Base-by-base conservation (phyloP, 2,797 vertebrate genomes). In the Cottoperca gobio region DNA sequence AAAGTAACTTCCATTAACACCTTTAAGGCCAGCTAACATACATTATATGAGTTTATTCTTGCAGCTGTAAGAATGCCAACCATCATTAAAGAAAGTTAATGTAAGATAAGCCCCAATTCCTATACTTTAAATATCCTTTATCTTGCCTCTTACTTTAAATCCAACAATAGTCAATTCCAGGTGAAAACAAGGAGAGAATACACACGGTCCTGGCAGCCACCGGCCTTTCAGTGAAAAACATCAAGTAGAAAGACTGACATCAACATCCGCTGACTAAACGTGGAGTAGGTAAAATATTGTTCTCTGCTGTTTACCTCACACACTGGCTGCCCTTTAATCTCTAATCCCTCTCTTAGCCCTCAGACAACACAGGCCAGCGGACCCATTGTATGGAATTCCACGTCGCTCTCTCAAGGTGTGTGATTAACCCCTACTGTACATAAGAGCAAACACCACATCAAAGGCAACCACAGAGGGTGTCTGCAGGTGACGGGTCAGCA, bases 341-440 rank as follows among this genome's bases (percentile, higher is more conserved):
- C 88, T 95, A 95, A 95, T 94, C 93, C 92, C 70, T 76, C 87
- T 86, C 71, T 88, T 70, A 82, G 81, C 83, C 84, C 77, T 92
- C 91, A 89, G 91, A 94, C 92, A 93, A 92, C 91, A 91, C 58
- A 12, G 79, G 79, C 82, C 82, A 83, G 79, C 16, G 53, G 70
- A 67, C 54, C 90, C 89, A 93, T 95, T 95, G 94, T 95, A 81
- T 92, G 85, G 78, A 79, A 89, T 83, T 83, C 84, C 69, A 82
- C 71, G 63, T 82, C 28, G 62, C 64, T 57, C 83, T 87, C 89
- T 89, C 63, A 73, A 89, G 86, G 92, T 92, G 93, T 91, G 90
- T 93, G 89, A 82, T 90, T 94, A 93, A 92, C 92, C 94, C 90
- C 89, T 94, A 94, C 93, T 95, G 93, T 95, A 94, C 91, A 90